A percentile compares a stretch with the other conserved stretches of the same genome.
phyloP scores from a whole-genome alignment of 1,140 invertebrate species.

The Zaprionus capensis region DNA sequence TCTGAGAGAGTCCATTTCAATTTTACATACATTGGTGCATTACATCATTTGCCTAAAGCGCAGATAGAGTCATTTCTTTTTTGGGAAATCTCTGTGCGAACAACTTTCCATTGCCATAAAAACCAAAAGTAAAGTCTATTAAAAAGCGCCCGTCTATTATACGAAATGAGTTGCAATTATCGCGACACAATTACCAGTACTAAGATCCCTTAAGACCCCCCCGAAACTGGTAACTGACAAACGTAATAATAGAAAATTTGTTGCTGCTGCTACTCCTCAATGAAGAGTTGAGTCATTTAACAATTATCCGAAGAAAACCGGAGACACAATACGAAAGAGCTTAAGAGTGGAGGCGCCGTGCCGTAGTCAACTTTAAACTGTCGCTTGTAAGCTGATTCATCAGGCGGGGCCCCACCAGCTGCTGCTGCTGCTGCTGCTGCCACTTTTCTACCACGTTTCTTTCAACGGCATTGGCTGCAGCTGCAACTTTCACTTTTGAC shows the following conservation, averaged over 20 bases:
- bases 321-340: slow-evolving; percentile 5
- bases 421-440: neutral
- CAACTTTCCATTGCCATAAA: slow-evolving; percentile 25
- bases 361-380: slow-evolving; percentile 61
- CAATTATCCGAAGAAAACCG: slow-evolving; percentile 9
- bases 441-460: slow-evolving; percentile 73
- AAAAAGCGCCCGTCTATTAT: slow-evolving; percentile 57
- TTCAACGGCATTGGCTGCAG: slow-evolving; percentile 74
- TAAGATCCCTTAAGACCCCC: slow-evolving; percentile 23
- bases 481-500: slow-evolving; percentile 82
- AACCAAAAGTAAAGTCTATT: slow-evolving; percentile 17
- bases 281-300: slow-evolving; percentile 30
- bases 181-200: slow-evolving; percentile 53
- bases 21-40: neutral
- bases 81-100: slow-evolving; percentile 8
- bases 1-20: neutral
- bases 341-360: slow-evolving; percentile 17
- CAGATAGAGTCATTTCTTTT: slow-evolving; percentile 16
- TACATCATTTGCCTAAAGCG: slow-evolving; percentile 10
- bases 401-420: slow-evolving; percentile 30
- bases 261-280: slow-evolving; percentile 13
- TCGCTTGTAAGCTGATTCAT: slow-evolving; percentile 64
- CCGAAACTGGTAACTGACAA: slow-evolving; percentile 60
- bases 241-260: slow-evolving; percentile 64
- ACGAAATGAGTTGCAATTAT: slow-evolving; percentile 63